A percentile compares a stretch with the other conserved stretches of the same genome.
These are phyloP conservation scores for Mormyrus lacerda DNA, from an alignment of 2,113 vertebrate species.

Conservation along the genomic window DNA sequence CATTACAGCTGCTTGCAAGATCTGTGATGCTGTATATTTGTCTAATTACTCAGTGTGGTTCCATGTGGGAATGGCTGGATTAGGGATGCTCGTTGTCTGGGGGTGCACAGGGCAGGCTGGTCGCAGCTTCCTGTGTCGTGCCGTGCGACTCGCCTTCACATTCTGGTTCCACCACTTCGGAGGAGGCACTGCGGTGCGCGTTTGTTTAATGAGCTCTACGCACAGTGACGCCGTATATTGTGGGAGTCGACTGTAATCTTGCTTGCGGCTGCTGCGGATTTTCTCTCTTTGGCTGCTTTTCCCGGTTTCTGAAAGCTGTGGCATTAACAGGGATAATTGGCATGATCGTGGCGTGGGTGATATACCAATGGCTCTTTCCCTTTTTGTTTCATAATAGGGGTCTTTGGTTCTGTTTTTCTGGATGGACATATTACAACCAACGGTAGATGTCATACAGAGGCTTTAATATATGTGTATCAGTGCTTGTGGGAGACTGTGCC, in stretches of 20 bases:
- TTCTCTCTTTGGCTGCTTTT: not conserved
- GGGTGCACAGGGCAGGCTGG: not conserved
- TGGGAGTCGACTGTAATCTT: constrained; percentile 32
- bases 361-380: not conserved
- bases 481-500: not conserved
- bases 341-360: constrained; percentile 1
- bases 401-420: not conserved
- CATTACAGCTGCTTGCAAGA: not conserved
- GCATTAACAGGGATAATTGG: constrained; percentile 40
- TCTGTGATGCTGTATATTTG: not conserved
- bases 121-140: not conserved
- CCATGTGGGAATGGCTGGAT: not conserved
- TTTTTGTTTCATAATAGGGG: not conserved
- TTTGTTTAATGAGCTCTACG: constrained; percentile 35
- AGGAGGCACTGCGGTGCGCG: not conserved
- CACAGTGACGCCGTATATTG: constrained; percentile 29
- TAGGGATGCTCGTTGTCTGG: not conserved
- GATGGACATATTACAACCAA: not conserved
- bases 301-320: constrained; percentile 30
- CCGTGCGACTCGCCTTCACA: not conserved
- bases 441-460: not conserved
- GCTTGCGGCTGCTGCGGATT: constrained; percentile 24
- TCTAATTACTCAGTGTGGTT: not conserved
- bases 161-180: constrained; percentile 31
- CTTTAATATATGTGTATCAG: not conserved